Conservation (phyloP, 1,140 invertebrate species). For the Sinella curviseta region DNA sequence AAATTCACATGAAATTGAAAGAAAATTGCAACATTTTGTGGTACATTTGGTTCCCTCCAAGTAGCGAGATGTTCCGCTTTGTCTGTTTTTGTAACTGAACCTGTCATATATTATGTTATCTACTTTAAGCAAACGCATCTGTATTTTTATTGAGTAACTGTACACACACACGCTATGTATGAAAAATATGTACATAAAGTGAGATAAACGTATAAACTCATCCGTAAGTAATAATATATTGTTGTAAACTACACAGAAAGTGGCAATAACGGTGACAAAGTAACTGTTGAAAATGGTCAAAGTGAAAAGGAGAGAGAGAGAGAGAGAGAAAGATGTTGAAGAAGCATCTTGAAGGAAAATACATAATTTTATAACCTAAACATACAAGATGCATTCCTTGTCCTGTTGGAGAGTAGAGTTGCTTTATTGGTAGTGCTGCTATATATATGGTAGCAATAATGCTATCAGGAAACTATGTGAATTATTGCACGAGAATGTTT, state of each 20-base stretch:
- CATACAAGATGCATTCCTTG: too few species aligned
- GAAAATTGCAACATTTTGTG: background rate
- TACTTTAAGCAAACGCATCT: too few species aligned
- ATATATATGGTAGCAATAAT: too few species aligned
- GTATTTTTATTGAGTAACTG: too few species aligned
- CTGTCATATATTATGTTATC: too few species aligned
- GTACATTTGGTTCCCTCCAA: background rate
- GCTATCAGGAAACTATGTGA: too few species aligned
- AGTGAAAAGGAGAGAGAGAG: background rate
- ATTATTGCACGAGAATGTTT: slow-evolving; percentile 50
- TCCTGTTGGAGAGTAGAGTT: too few species aligned
- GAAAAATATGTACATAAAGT: too few species aligned
- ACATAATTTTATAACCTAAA: slow-evolving; percentile 4
- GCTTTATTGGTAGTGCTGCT: too few species aligned
- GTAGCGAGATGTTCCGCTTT: background rate
- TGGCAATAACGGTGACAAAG: too few species aligned
- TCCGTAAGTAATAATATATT: background rate
- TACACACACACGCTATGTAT: too few species aligned
- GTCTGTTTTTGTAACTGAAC: too few species aligned
- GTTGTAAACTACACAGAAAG: background rate
- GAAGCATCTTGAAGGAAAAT: slow-evolving; percentile 1
- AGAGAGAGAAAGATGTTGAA: background rate
- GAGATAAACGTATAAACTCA: background rate
- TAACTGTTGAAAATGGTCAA: background rate
- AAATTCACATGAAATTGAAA: background rate